Evolutionary conservation across 1,140 invertebrate genomes (phyloP).

Genomic region (Aricia agestis): DNA sequence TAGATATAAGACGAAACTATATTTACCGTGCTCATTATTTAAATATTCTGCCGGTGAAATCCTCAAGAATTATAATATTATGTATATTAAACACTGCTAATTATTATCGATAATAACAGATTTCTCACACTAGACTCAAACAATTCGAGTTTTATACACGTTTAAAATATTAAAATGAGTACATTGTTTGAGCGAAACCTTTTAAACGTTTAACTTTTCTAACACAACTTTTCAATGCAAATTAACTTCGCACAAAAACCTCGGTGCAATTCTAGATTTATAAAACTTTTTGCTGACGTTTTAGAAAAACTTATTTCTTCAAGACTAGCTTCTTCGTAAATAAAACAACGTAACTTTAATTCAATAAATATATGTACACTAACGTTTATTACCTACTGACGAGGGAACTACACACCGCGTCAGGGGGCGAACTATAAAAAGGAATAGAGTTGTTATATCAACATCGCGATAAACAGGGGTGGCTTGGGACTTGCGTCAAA

Average conservation of each 20-base stretch:
- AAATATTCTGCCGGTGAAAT: neutral
- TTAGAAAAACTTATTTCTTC: too few relatives aligned
- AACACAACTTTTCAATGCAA: neutral
- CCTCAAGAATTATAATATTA: neutral
- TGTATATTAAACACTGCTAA: slow-evolving; percentile 1
- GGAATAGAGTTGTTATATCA: neutral
- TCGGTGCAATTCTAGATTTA: too few relatives aligned
- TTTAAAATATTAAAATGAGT: neutral
- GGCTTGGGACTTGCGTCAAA: slow-evolving; percentile 1
- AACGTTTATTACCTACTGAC: neutral
- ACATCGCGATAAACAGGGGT: slow-evolving; percentile 8
- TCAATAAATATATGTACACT: neutral
- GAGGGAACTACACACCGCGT: neutral
- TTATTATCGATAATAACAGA: neutral
- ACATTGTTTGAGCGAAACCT: neutral
- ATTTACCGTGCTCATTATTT: neutral
- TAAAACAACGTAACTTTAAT: neutral
- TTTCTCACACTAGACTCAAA: neutral
- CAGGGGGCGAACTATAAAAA: slow-evolving; percentile 1
- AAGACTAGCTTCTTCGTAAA: neutral
- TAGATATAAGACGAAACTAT: neutral
- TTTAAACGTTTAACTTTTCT: neutral
- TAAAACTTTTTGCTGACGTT: too few relatives aligned
- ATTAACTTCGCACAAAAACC: neutral
- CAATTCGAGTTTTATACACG: neutral